Evolutionary conservation across 2,113 vertebrate genomes (phyloP), one percentile per base, ranked within the genome.

Genomic region (Nematolebias whitei): DNA sequence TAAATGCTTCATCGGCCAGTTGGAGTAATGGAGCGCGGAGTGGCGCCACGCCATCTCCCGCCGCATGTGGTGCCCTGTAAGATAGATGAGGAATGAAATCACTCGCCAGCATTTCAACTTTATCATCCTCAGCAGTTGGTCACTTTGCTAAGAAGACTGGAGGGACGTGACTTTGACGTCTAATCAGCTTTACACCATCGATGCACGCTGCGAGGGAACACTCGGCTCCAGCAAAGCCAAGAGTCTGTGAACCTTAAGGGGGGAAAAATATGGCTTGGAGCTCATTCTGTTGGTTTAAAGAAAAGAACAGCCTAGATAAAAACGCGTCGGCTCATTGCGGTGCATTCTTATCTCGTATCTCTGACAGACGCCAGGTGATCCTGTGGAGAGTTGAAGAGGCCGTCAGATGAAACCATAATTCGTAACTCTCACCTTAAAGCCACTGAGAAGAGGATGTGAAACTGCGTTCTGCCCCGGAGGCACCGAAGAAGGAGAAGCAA

Each of bases 1-100:
- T 65, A 85, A 78, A 89, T 73, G 85, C 76, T 73, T 88, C 85
- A 84, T 76, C 80, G 86, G 78, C 80, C 76, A 45, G 67, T 59
- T 51, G 78, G 65, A 72, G 64, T 85, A 88, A 86, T 86, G 83
- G 65, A 68, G 79, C 83, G 23, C 50, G 40, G 53, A 69, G 64
- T 45, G 80, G 56, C 3, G 39, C 63, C 51, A 48, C 44, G 15
- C 61, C 75, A 78, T 61, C 66, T 75, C 76, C 71, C 35, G 57
- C 74, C 19, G 51, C 19, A 5, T 22, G 55, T 12, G 41, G 74
- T 66, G 73, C 64, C 64, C 60, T 35, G 43, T 60, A 83, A 79
- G 87, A 86, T 58, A 75, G 85, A 90, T 89, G 71, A 71, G 72
- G 61, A 80, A 64, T 40, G 50, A 76, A 86, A 85, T 53, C 71